phyloP scores from a whole-genome alignment of 2,797 vertebrate species.

The Hyperoplus immaculatus region DNA sequence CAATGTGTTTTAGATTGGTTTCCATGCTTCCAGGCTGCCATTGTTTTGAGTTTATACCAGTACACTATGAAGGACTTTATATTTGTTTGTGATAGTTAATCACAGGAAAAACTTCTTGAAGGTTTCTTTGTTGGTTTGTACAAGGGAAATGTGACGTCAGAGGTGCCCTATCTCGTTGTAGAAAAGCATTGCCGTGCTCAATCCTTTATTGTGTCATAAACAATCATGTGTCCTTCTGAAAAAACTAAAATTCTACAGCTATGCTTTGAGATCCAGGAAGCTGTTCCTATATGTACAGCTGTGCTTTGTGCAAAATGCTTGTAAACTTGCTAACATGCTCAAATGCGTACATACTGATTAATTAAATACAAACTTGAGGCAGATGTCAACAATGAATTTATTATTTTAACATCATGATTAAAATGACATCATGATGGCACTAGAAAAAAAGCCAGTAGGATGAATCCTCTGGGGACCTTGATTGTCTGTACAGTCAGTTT shows the following conservation, averaged over 20 bases:
- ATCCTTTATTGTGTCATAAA: neutral
- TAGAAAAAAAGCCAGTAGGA: neutral
- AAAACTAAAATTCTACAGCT: neutral
- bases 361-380: neutral
- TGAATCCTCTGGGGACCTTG: neutral
- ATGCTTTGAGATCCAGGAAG: neutral
- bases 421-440: too few relatives aligned
- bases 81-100: conserved; percentile 9
- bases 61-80: neutral
- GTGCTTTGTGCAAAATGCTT: neutral
- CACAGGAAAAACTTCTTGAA: neutral
- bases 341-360: neutral
- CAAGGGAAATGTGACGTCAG: neutral
- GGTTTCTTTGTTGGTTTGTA: conserved; percentile 5
- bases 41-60: conserved; percentile 18
- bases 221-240: neutral
- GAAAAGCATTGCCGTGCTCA: neutral
- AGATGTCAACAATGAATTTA: neutral
- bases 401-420: neutral
- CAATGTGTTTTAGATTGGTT: conserved; percentile 2
- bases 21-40: neutral
- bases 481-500: neutral
- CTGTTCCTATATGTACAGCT: neutral
- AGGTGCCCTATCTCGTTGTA: neutral
- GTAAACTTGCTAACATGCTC: neutral